Evolutionary conservation across 2,888 invertebrate genomes (phyloP), one percentile per base, ranked within the genome.

Genomic region (Chloroclystis v-ata): DNA sequence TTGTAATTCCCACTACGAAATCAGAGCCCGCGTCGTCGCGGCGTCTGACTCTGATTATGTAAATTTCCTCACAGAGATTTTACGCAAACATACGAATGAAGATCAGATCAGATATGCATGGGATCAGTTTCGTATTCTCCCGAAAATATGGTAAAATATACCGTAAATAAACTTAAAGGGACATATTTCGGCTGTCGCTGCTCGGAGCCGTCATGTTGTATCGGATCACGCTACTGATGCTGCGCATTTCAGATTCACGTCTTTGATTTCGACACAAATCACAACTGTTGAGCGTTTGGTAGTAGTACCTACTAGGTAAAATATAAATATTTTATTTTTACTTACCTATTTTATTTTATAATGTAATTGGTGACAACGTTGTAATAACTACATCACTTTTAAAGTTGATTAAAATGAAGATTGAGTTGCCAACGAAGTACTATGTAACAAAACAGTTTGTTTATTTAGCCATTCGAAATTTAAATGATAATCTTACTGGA

Each of bases 81-180:
- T 73, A 80, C 79, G 77, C 78, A 82, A 82, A 81, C 75, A 76
- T 75, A 75, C 71, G 76, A 78, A 79, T 78, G 77, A 75, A 75
- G 75, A 80, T 76, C 79, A 73, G 79, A 82, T 81, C 80, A 80
- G 76, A 80, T 82, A 80, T 81, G 79, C 78, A 81, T 80, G 73
- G 79, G 76, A 79, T 79, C 78, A 74, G 77, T 77, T 75, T 76
- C 74, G 77, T 78, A 76, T 76, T 71, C 72, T 70, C 64, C 63
- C 60, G 47, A 70, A 76, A 73, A 76, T 78, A 75, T 78, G 67
- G 65, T 62, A 69, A 72, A 63, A 69, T 71, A 70, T 74, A 69
- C 63, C 59, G 69, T 76, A 75, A 72, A 74, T 69, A 75, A 67
- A 70, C 72, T 75, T 70, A 68, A 73, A 67, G 63, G 65, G 49